Conservation (phyloP, 35 echinoderm and acorn worm species). For the Apostichopus parvimensis region DNA sequence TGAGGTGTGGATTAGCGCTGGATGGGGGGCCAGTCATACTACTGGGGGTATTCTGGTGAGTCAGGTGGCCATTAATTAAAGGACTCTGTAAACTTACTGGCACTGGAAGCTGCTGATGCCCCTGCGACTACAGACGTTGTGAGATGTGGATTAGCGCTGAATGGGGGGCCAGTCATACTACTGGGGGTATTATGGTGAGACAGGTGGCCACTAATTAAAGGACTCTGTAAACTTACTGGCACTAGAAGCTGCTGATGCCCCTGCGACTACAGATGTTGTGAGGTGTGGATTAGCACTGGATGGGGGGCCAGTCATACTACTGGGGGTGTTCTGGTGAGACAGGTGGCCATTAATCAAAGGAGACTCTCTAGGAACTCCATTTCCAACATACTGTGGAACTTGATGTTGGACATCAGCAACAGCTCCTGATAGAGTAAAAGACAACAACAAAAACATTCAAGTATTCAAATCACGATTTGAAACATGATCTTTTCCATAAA, state of each 20-base stretch:
- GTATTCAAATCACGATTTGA: too few species aligned
- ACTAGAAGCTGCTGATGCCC: neutral
- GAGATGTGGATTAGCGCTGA: neutral
- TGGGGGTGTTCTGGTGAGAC: conserved; percentile 10
- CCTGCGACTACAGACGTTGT: neutral
- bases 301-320: neutral
- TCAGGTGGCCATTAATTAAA: conserved; percentile 22
- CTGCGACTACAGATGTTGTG: neutral
- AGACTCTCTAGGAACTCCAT: neutral
- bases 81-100: too few species aligned
- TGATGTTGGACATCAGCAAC: conserved; percentile 37
- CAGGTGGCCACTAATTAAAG: conserved; percentile 23
- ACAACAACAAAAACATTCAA: neutral
- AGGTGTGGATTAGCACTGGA: neutral
- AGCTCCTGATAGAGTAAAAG: neutral
- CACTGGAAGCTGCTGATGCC: neutral
- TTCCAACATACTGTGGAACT: conserved; percentile 9
- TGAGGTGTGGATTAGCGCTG: neutral
- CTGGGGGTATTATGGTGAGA: conserved; percentile 10
- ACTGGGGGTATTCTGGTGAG: conserved; percentile 9
- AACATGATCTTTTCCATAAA: too few species aligned
- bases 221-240: neutral
- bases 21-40: neutral
- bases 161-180: neutral
- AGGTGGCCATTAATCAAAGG: conserved; percentile 29